Evolutionary conservation across 1,140 invertebrate species (phyloP).

Genomic region (Drosophila athabasca): DNA sequence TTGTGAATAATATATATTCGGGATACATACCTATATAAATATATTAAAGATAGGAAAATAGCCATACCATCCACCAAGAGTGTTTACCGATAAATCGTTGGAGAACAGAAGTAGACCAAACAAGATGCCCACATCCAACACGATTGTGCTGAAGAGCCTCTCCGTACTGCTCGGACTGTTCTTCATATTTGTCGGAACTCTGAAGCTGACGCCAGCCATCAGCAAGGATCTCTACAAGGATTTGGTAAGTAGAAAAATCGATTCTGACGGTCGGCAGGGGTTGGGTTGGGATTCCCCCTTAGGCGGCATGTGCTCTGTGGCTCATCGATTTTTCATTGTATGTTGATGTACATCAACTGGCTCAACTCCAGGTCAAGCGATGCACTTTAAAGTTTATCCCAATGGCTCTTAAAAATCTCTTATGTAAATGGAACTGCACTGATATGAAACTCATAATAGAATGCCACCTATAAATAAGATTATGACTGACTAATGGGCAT

Average conservation of each 20-base stretch:
- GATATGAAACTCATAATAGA: not conserved
- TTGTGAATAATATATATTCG: slow-evolving; percentile 40
- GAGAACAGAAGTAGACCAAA: slow-evolving; percentile 6
- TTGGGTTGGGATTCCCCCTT: slow-evolving; percentile 8
- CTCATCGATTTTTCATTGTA: slow-evolving; percentile 50
- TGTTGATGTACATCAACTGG: not conserved
- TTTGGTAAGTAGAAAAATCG: slow-evolving; percentile 89
- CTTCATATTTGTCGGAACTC: slow-evolving; percentile 96
- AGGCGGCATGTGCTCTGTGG: slow-evolving; percentile 7
- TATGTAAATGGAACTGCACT: slow-evolving; percentile 25
- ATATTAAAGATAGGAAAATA: not conserved
- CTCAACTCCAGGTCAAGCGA: not conserved
- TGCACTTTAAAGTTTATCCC: slow-evolving; percentile 6
- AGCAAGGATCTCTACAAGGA: slow-evolving; percentile 98
- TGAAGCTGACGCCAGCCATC: slow-evolving; percentile 95
- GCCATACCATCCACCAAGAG: slow-evolving; percentile 7
- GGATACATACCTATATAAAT: slow-evolving; percentile 23
- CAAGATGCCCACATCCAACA: slow-evolving; percentile 81
- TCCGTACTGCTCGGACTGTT: slow-evolving; percentile 96
- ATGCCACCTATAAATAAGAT: slow-evolving; percentile 14
- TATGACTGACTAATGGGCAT: slow-evolving; percentile 56
- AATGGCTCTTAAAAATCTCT: not conserved
- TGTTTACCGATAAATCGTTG: slow-evolving; percentile 22
- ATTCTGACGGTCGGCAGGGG: slow-evolving; percentile 12
- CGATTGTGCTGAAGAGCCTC: slow-evolving; percentile 94